Conservation (phyloP, 2,113 vertebrate species). For the Engystomops pustulosus region DNA sequence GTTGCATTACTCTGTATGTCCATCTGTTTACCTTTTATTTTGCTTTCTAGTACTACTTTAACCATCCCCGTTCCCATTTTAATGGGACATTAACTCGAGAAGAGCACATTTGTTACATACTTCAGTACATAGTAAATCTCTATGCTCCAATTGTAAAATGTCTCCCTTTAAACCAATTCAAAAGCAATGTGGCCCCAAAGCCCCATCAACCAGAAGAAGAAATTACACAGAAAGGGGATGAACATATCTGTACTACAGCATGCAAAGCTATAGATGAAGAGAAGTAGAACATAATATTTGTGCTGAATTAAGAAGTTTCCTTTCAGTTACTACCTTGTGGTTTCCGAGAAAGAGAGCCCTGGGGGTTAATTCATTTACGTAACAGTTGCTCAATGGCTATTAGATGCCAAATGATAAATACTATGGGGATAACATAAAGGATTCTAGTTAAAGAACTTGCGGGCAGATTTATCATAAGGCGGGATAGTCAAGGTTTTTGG, state of each 20-base stretch:
- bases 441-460: background rate
- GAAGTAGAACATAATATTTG: background rate
- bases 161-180: slow-evolving; percentile 36
- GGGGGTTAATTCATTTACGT: background rate
- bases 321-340: slow-evolving; percentile 14
- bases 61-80: slow-evolving; percentile 15
- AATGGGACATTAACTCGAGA: slow-evolving; percentile 40
- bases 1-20: background rate
- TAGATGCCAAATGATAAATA: slow-evolving; percentile 2
- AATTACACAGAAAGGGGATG: background rate
- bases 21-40: slow-evolving; percentile 53
- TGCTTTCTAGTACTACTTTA: slow-evolving; percentile 12
- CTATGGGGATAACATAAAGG: background rate
- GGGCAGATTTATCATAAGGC: too few species aligned
- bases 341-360: background rate
- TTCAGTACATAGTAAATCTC: slow-evolving; percentile 39
- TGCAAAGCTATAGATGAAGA: background rate
- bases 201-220: slow-evolving; percentile 17
- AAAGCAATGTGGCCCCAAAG: slow-evolving; percentile 35
- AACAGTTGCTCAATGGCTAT: background rate
- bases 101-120: slow-evolving; percentile 5
- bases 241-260: background rate
- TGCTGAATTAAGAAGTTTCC: slow-evolving; percentile 11
- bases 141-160: slow-evolving; percentile 41
- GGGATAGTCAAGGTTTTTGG: too few species aligned